Base-by-base conservation (phyloP, 2,113 vertebrate genomes). In the Periophthalmus modestus region DNA sequence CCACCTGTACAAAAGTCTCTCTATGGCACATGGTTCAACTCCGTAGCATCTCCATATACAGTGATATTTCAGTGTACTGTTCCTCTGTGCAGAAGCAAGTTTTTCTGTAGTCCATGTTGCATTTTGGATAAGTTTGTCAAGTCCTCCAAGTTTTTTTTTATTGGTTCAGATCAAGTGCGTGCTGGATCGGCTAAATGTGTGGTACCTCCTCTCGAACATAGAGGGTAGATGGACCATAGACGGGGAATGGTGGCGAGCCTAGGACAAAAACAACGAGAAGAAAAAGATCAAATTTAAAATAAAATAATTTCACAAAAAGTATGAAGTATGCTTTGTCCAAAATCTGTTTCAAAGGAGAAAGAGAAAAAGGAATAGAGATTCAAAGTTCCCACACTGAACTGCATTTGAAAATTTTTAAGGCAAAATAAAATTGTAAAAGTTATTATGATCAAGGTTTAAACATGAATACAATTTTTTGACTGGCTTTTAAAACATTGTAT, bases 131-230 rank as follows among this genome's bases (percentile, higher is more conserved):
- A 33, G 19, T 23, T 33, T 50, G 14, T 23, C 7, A 9, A 0
- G 4, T 24, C 14, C 4, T n/a, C 16, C 16, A 4, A 1, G 21
- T 5, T 15, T 61, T n/a, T n/a, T n/a, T 16, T 10, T 15, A n/a
- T 0, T 28, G 16, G 28, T 9, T 97, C 94, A 98, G 89, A 97
- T 92, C 78, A 98, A 95, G 86, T 98, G 96, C 71, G 97, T 97
- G 81, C 95, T 96, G 12, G 97, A 98, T 72, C 96, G 94, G 82
- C 97, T 98, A 84, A 97, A 94, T 0, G 96, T 98, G 82, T 96
- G 96, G 89, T 96, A 98, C 90, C 95, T 96, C 74, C 91, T 95
- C 87, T 98, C 97, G 92, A 99, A 98, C 89, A 95, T 80, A 10
- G 96, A 95, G 1, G 93, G 92, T 78, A 98, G 93, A 67, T 89